These are phyloP conservation scores for Synergus umbraculus DNA, from an alignment of 2,888 invertebrate species.

Conservation along the genomic window DNA sequence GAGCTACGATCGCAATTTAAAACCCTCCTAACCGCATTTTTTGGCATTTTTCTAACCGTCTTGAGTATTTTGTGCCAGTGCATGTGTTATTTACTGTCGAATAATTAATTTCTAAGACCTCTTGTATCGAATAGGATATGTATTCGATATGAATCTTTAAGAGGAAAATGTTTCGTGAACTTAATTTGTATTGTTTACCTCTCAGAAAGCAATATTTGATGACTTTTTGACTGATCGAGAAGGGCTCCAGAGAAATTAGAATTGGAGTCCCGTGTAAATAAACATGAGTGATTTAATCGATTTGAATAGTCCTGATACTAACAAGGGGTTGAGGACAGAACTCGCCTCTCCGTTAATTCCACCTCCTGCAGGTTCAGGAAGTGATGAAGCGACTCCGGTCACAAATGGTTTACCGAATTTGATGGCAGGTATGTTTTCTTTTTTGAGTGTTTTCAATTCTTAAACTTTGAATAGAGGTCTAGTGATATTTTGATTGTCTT, in stretches of 20 bases:
- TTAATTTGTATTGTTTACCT: background rate
- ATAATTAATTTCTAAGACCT: background rate
- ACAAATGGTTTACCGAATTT: conserved; percentile 22
- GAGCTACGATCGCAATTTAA: conserved; percentile 23
- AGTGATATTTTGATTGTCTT: no score
- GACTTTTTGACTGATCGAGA: background rate
- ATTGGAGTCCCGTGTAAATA: conserved; percentile 3
- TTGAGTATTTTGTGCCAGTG: background rate
- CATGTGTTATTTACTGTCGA: background rate
- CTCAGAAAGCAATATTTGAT: background rate
- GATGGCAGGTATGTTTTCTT: conserved; percentile 9
- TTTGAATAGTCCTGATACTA: conserved; percentile 65
- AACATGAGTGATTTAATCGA: conserved; percentile 72
- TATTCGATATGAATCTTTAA: background rate
- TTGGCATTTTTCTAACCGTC: conserved; percentile 6
- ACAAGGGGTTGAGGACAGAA: conserved; percentile 51
- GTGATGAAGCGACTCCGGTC: conserved; percentile 4
- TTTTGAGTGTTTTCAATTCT: background rate
- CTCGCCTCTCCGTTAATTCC: conserved; percentile 66
- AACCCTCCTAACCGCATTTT: conserved; percentile 17
- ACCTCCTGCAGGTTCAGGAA: conserved; percentile 38
- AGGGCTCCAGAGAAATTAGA: background rate
- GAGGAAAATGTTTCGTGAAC: background rate
- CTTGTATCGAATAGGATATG: background rate
- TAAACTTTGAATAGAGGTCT: background rate